Percentiles rank a stretch among this genome's conserved stretches.
phyloP scores from a whole-genome alignment of 2,797 vertebrate species.

The Cynopterus sphinx region DNA sequence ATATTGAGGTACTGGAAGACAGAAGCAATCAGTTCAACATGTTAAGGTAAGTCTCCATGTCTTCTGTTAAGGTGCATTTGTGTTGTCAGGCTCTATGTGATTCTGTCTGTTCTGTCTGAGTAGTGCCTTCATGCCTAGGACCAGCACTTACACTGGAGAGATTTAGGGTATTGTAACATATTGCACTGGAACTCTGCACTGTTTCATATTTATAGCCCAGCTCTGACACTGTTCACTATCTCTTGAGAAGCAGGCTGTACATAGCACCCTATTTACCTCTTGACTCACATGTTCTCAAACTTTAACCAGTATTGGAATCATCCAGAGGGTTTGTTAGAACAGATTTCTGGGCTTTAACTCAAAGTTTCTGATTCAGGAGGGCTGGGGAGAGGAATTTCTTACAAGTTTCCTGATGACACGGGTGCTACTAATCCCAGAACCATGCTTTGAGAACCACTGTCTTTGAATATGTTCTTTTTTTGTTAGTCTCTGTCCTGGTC shows the following conservation, averaged over 20 bases:
- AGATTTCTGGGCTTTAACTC: not conserved
- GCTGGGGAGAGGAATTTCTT: not conserved
- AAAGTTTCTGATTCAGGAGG: not conserved
- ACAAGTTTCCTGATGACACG: not conserved
- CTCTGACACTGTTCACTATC: not conserved
- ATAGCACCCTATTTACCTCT: not conserved
- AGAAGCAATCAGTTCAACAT: not conserved
- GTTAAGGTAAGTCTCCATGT: accelerated
- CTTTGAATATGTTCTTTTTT: not conserved
- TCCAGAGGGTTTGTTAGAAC: not conserved
- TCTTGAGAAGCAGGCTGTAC: not conserved
- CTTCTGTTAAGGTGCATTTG: not conserved
- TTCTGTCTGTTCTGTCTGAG: not conserved
- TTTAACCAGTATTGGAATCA: not conserved
- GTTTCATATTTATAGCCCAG: accelerated
- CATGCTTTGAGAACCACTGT: not conserved
- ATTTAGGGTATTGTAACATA: not conserved
- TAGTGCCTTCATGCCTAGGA: not conserved
- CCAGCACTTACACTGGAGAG: accelerated
- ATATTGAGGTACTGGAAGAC: not conserved
- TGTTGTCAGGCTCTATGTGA: not conserved
- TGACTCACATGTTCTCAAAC: not conserved
- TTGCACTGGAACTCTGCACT: not conserved
- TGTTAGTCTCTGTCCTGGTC: not conserved
- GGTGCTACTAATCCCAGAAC: not conserved